Evolutionary conservation across 2,888 invertebrate genomes (phyloP).

Genomic region (Caenorhabditis sulstoni): DNA sequence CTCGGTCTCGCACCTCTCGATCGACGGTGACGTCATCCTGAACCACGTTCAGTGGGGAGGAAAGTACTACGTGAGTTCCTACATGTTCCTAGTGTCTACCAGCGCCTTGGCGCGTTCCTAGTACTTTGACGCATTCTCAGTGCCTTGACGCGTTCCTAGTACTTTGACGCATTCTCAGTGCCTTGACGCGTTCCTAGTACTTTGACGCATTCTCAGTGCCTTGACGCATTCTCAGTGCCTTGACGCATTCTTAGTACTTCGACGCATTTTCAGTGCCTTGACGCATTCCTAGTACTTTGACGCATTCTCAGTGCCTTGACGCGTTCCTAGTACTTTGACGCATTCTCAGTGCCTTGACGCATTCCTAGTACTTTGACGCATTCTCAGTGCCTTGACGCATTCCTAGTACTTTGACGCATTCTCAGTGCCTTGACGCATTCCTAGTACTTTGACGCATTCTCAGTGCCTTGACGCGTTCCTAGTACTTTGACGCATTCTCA

Average conservation of each 20-base stretch:
- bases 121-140: neutral
- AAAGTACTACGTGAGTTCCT: constrained; percentile 72
- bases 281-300: too few relatives aligned
- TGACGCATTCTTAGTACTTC: too few relatives aligned
- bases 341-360: too few relatives aligned
- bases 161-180: neutral
- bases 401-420: neutral
- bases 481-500: too few relatives aligned
- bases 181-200: too few relatives aligned
- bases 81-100: too few relatives aligned
- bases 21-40: constrained; percentile 73
- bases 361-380: neutral
- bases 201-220: too few relatives aligned
- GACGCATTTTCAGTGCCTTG: too few relatives aligned
- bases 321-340: neutral
- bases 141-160: too few relatives aligned
- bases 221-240: too few relatives aligned
- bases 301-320: too few relatives aligned
- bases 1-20: constrained; percentile 74
- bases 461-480: neutral
- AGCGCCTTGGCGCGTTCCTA: neutral
- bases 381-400: neutral
- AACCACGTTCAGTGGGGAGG: constrained; percentile 76
- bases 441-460: neutral
- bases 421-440: too few relatives aligned